Evolutionary conservation across 2,888 invertebrate genomes (phyloP).

Genomic region (Tortricodes alternella): DNA sequence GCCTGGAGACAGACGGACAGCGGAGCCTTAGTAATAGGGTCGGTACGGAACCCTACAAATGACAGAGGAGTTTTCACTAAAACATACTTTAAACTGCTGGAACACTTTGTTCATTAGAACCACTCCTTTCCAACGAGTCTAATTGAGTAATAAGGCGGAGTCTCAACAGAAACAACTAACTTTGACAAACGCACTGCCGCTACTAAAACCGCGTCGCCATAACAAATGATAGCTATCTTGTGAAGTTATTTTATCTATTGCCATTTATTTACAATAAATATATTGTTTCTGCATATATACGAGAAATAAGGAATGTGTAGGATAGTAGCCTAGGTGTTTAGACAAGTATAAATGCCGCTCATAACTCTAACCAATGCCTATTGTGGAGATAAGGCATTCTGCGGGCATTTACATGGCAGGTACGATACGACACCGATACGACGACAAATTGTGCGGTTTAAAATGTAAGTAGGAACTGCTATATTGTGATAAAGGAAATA

Average conservation of each 20-base stretch:
- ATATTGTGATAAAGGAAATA: no score
- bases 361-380: slow-evolving; percentile 15
- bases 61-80: no score
- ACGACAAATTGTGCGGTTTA: neutral
- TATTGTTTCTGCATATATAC: slow-evolving; percentile 20
- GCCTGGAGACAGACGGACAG: no score
- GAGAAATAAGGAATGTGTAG: slow-evolving; percentile 1
- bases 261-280: slow-evolving; percentile 26
- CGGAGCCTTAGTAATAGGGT: no score
- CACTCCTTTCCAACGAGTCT: neutral
- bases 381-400: neutral
- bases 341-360: slow-evolving; percentile 19
- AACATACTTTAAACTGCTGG: no score
- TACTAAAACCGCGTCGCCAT: neutral
- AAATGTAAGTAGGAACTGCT: no score
- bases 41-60: no score
- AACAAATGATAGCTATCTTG: slow-evolving; percentile 6
- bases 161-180: neutral
- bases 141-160: neutral
- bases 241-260: slow-evolving; percentile 10
- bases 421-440: neutral
- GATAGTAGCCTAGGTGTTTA: slow-evolving; percentile 5
- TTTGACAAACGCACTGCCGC: neutral
- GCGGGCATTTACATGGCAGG: neutral
- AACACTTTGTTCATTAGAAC: neutral